Evolutionary conservation across 1,140 invertebrate genomes (phyloP), one percentile per base, ranked within the genome.

Genomic region (Megalopta genalis): DNA sequence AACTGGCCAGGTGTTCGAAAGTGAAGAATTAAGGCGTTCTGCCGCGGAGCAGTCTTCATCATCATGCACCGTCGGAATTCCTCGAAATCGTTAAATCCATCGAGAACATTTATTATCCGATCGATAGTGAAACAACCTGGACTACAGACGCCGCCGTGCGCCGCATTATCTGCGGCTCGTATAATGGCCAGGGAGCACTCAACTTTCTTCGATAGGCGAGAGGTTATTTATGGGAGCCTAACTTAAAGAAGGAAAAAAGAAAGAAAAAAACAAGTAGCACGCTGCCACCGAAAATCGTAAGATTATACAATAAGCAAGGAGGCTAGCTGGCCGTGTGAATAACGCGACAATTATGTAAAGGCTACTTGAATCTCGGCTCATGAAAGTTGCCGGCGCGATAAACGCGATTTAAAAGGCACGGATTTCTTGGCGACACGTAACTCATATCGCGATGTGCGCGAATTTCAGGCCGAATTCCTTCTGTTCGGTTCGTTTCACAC

Each of bases 261-360:
- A n/a, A n/a, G n/a, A 1, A n/a, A 25, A 49, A 66, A 63, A 63
- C 37, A 10, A 8, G 39, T 5, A 14, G 37, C 9, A 59, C 21
- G 0, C 18, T 18, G 32, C 23, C 23, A 49, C 37, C 42, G 0
- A 21, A 63, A 16, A 25, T 6, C 46, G 9, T 16, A 23, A 18
- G 25, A 69, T 60, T 76, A 60, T 37, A 16, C 39, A 67, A 57
- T 49, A 37, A n/a, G 5, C 6, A 46, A 46, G 10, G 42, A 14
- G 42, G 42, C 16, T 59, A 59, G 37, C 42, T 23, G 2, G 46
- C 46, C 42, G 21, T 60, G 23, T 16, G 46, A 37, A 21, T 49
- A 46, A 68, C 54, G n/a, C 21, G 21, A 25, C 46, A 62, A 77
- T 77, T 77, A 70, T 49, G 42, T 49, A 77, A 77, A 27, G 16